A percentile compares a stretch with the other conserved stretches of the same genome.
Conservation (phyloP, 2,888 invertebrate genomes). For the Dioctria rufipes region DNA sequence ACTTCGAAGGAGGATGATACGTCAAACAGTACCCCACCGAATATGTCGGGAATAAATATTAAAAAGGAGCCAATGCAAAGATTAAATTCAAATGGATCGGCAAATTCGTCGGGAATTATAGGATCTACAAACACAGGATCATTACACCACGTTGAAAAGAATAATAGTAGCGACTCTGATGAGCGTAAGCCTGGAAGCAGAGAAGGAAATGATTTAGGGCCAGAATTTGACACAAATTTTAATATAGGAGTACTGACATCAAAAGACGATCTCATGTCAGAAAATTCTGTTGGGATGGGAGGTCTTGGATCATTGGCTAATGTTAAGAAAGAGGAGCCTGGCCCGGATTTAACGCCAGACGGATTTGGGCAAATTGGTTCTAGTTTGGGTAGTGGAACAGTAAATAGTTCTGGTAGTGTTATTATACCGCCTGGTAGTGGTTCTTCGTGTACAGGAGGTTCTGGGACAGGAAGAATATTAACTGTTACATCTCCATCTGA, state of each 20-base stretch:
- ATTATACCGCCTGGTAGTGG: constrained; percentile 9
- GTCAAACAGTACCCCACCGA: constrained; percentile 26
- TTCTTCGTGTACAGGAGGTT: constrained; percentile 5
- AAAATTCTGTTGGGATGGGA: constrained; percentile 42
- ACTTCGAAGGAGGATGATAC: constrained; percentile 41
- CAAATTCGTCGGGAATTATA: constrained; percentile 38
- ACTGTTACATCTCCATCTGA: constrained; percentile 28
- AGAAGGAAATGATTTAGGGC: constrained; percentile 22
- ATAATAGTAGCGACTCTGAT: constrained; percentile 42
- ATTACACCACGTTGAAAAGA: constrained; percentile 33
- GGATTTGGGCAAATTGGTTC: constrained; percentile 42
- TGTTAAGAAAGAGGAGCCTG: constrained; percentile 58
- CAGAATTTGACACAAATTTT: constrained; percentile 32
- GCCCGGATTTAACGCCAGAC: constrained; percentile 53
- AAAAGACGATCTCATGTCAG: constrained; percentile 55
- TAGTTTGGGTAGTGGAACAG: constrained; percentile 51
- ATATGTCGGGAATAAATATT: constrained; percentile 45
- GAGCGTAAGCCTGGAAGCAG: constrained; percentile 49
- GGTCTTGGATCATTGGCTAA: constrained; percentile 16
- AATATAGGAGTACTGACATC: constrained; percentile 39
- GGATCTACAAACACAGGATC: constrained; percentile 58
- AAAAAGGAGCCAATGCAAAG: constrained; percentile 56
- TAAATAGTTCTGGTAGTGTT: constrained; percentile 54
- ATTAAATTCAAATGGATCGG: constrained; percentile 56
- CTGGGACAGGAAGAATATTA: not conserved